A percentile compares a stretch with the other conserved stretches of the same genome.
phyloP scores from a whole-genome alignment of 1,140 invertebrate genomes.

The Tetramorium parvispinum region DNA sequence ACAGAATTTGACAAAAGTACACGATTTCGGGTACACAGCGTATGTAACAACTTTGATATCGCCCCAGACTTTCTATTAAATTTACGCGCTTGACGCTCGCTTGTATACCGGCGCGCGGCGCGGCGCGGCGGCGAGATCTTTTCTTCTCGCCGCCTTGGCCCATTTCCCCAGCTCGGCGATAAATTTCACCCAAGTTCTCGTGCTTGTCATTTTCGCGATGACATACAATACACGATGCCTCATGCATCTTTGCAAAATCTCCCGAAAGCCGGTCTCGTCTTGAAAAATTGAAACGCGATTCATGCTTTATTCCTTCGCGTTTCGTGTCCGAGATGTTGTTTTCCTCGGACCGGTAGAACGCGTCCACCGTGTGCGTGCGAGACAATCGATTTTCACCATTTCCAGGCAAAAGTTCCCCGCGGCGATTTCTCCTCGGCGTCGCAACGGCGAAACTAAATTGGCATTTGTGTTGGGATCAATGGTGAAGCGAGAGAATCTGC shows the following conservation, averaged over 20 bases:
- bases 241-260: slow-evolving; percentile 57
- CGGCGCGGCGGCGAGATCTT: not conserved
- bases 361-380: slow-evolving; percentile 3
- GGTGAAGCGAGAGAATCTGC: not conserved
- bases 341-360: no score
- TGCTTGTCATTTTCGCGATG: slow-evolving; percentile 52
- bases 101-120: not conserved
- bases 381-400: slow-evolving; percentile 51
- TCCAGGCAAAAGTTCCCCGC: not conserved
- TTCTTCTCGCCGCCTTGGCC: slow-evolving; percentile 27
- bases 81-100: slow-evolving; percentile 31
- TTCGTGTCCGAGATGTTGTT: slow-evolving; percentile 34
- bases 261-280: slow-evolving; percentile 12
- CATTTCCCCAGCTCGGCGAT: slow-evolving; percentile 31
- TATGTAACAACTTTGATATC: slow-evolving; percentile 27
- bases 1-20: not conserved
- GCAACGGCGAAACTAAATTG: slow-evolving; percentile 15
- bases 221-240: slow-evolving; percentile 42
- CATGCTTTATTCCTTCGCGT: slow-evolving; percentile 23
- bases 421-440: not conserved
- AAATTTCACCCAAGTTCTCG: slow-evolving; percentile 54
- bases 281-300: slow-evolving; percentile 56
- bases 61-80: slow-evolving; percentile 29
- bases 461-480: not conserved
- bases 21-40: not conserved